Evolutionary conservation across 2,888 invertebrate genomes (phyloP).

Genomic region (Emmelina monodactyla): DNA sequence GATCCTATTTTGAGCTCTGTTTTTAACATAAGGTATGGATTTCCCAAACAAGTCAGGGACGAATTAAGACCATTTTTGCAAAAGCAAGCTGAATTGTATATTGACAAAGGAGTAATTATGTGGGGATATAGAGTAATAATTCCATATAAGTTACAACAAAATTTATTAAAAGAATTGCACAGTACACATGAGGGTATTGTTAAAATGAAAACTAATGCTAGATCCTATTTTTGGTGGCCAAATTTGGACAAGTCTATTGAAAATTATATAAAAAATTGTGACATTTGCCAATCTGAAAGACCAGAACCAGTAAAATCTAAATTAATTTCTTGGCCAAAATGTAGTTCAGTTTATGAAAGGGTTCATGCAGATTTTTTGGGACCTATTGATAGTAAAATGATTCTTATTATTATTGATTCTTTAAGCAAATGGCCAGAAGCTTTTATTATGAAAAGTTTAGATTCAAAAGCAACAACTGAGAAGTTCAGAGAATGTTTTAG

Average conservation of each 20-base stretch:
- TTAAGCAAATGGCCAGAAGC: slow-evolving; percentile 11
- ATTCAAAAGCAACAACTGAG: slow-evolving; percentile 3
- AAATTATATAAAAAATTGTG: slow-evolving; percentile 6
- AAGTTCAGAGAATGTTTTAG: slow-evolving; percentile 3
- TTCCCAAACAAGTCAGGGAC: slow-evolving; percentile 2
- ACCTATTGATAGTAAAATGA: neutral
- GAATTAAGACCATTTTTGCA: slow-evolving; percentile 7
- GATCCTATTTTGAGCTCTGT: slow-evolving; percentile 8
- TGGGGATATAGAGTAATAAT: slow-evolving; percentile 9
- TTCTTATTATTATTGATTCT: slow-evolving; percentile 8
- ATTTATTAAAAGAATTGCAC: slow-evolving; percentile 7
- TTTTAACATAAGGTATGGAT: slow-evolving; percentile 6
- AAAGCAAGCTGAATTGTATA: slow-evolving; percentile 9
- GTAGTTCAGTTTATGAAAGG: slow-evolving; percentile 3
- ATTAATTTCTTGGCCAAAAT: slow-evolving; percentile 4
- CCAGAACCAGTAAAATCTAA: slow-evolving; percentile 4
- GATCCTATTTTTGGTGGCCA: slow-evolving; percentile 12
- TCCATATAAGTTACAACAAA: neutral
- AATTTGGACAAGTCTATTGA: slow-evolving; percentile 7
- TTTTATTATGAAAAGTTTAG: slow-evolving; percentile 6
- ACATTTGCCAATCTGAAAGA: slow-evolving; percentile 4
- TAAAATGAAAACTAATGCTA: slow-evolving; percentile 9
- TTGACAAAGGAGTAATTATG: slow-evolving; percentile 10
- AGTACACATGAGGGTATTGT: slow-evolving; percentile 6
- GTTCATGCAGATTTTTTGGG: slow-evolving; percentile 8